Evolutionary conservation across 1,140 invertebrate species (phyloP), one percentile per base, ranked within the genome.

Genomic region (Phocides pigmalion): DNA sequence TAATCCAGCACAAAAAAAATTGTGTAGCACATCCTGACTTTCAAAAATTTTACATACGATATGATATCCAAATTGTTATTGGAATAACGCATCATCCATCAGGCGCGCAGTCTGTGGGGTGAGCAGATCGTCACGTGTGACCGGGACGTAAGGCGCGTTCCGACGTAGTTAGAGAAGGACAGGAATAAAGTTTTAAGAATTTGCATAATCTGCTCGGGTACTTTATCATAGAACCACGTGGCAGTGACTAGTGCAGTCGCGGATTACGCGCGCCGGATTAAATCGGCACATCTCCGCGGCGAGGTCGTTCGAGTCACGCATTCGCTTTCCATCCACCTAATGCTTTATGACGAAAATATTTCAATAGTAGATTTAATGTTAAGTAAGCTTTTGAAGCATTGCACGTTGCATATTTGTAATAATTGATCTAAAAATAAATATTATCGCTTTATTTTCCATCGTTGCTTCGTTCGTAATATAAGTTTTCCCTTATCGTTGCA

Each of bases 221-320:
- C 86, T 90, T 90, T 90, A 90, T 90, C 88, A 90, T 89, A 81
- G 84, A 81, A 90, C 84, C 88, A 90, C 88, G 88, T 90, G 88
- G 82, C 82, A 82, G 82, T 90, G 88, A 90, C 88, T 89, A 87
- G 83, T 89, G 89, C 89, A 91, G 72, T 87, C 74, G 79, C 75
- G 88, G 86, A 88, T 90, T 89, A 90, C 78, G 79, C 70, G 75
- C 64, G 51, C 71, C 50, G 81, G 83, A 86, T 89, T 89, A 87
- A 84, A 87, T 82, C 76, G 70, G 54, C 74, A 72, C 66, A 72
- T 75, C 70, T 59, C 17, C 49, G 61, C 47, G 32, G 15, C 70
- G 66, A 76, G 69, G 66, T 74, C 71, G 70, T 66, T 70, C 61
- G 42, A 56, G 62, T 69, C 78, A 79, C 79, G 75, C 70, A 46